A percentile compares a stretch with the other conserved stretches of the same genome.
Evolutionary conservation across 2,113 vertebrate genomes (phyloP).

Genomic region (Eubucco bourcierii): DNA sequence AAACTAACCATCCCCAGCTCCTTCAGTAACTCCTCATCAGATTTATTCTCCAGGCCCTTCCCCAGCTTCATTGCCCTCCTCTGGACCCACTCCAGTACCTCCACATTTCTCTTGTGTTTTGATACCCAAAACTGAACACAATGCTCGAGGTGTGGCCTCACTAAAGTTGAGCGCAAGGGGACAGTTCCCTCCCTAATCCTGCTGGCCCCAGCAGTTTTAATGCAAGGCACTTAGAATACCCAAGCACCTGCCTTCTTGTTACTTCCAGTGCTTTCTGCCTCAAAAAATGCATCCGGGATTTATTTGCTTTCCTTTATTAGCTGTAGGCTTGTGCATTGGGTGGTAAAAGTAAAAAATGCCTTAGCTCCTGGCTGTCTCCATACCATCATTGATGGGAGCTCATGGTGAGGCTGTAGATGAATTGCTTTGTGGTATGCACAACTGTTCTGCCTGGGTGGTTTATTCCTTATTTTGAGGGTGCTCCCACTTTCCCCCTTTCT

Average conservation of each 20-base stretch:
- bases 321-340: not conserved
- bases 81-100: too few species aligned
- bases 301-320: not conserved
- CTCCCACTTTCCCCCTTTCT: not conserved
- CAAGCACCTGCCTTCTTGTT: not conserved
- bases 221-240: not conserved
- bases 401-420: fast-evolving
- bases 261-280: not conserved
- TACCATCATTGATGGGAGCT: not conserved
- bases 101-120: too few species aligned
- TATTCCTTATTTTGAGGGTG: not conserved
- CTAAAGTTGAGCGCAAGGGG: too few species aligned
- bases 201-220: too few species aligned
- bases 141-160: too few species aligned
- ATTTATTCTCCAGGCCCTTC: too few species aligned
- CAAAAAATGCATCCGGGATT: not conserved
- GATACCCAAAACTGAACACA: too few species aligned
- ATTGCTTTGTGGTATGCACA: not conserved
- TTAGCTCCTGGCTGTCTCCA: not conserved
- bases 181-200: too few species aligned
- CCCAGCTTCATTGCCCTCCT: too few species aligned
- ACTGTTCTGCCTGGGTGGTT: not conserved
- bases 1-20: too few species aligned
- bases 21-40: too few species aligned
- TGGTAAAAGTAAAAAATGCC: not conserved